Percentiles rank a stretch among this genome's conserved stretches.
These are phyloP conservation scores for Polymixis flavicincta DNA, from an alignment of 2,888 invertebrate species.

Conservation along the genomic window DNA sequence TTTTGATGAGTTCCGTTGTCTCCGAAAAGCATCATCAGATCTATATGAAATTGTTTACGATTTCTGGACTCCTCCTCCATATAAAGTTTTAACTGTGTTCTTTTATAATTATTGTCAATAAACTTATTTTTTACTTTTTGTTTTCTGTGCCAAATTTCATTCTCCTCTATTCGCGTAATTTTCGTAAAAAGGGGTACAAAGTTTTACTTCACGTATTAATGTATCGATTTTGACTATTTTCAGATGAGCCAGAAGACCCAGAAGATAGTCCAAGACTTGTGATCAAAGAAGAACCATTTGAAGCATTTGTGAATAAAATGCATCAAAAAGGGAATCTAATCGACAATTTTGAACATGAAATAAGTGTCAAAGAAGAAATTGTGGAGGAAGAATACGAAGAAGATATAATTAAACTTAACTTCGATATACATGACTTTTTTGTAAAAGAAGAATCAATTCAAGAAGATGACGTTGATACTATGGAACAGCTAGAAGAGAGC, in stretches of 20 bases:
- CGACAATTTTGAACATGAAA: not conserved
- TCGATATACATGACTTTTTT: conserved; percentile 27
- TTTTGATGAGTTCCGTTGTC: too few species aligned
- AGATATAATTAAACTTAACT: conserved; percentile 55
- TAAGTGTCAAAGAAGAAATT: conserved; percentile 31
- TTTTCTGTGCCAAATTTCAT: too few species aligned
- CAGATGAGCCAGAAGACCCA: conserved; percentile 23
- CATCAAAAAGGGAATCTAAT: not conserved
- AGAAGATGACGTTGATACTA: not conserved
- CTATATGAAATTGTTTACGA: too few species aligned
- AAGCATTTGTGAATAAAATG: not conserved
- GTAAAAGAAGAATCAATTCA: conserved; percentile 20
- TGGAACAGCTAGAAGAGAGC: too few species aligned
- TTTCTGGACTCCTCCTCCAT: too few species aligned
- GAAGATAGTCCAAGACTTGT: not conserved
- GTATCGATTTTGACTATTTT: not conserved
- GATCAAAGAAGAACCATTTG: conserved; percentile 39
- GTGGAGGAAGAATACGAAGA: conserved; percentile 28
- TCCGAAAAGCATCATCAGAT: too few species aligned
- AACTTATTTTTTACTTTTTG: too few species aligned
- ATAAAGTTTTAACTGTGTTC: too few species aligned
- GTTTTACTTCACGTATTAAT: not conserved
- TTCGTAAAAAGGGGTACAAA: too few species aligned
- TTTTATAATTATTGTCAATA: too few species aligned
- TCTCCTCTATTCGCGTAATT: too few species aligned